Conservation (phyloP, 2,113 vertebrate genomes). For the Platanista minor region DNA sequence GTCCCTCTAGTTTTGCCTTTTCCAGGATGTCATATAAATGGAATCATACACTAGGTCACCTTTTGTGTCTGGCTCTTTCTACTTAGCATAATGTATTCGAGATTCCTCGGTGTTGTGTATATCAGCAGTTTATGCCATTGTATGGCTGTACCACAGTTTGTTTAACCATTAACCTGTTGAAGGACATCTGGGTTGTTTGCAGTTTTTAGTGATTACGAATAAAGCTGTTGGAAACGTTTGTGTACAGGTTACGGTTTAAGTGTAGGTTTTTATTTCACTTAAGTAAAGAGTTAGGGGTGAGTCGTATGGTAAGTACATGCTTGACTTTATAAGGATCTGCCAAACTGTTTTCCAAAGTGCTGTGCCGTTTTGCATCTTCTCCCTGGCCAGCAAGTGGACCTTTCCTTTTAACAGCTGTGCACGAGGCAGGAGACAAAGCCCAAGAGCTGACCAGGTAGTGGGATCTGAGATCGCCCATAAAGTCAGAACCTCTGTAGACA, state of each 20-base stretch:
- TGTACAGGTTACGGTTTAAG: neutral
- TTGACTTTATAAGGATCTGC: neutral
- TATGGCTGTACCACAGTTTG: fast-evolving
- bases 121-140: fast-evolving
- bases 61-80: neutral
- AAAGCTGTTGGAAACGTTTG: neutral
- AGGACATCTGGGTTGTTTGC: neutral
- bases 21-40: fast-evolving
- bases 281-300: neutral
- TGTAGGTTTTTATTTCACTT: neutral
- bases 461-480: neutral
- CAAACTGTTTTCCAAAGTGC: neutral
- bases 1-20: neutral
- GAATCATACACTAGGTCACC: fast-evolving
- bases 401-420: neutral
- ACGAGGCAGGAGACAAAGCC: neutral
- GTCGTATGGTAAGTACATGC: too few relatives aligned
- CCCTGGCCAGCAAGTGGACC: neutral
- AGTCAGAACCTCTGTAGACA: neutral
- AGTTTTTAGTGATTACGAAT: neutral
- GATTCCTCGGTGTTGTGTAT: neutral
- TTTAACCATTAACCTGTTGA: neutral
- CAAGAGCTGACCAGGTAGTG: neutral
- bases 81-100: fast-evolving
- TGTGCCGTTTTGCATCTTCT: neutral